These are phyloP conservation scores for Caenorhabditis macrosperma DNA, from an alignment of 2,888 invertebrate species.

Conservation along the genomic window DNA sequence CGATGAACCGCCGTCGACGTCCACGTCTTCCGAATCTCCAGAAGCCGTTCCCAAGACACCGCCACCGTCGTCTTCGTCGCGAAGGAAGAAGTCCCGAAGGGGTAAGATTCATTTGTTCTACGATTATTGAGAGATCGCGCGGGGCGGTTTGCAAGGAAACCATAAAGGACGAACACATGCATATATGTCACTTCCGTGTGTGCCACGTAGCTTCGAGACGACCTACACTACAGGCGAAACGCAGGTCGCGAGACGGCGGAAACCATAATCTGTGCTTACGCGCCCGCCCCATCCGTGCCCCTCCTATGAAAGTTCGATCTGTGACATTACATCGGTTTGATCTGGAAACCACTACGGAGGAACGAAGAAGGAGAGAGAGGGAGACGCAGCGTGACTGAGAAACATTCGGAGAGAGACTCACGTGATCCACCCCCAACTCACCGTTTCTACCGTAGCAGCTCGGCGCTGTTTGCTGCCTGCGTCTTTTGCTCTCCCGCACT, in stretches of 20 bases:
- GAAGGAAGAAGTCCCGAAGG: conserved; percentile 12
- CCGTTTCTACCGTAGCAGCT: conserved; percentile 32
- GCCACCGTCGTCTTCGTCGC: conserved; percentile 10
- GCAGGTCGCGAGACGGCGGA: neutral
- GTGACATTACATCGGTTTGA: conserved; percentile 15
- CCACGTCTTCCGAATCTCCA: conserved; percentile 43
- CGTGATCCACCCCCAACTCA: conserved; percentile 26
- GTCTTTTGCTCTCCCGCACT: conserved; percentile 36
- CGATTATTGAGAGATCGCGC: conserved; percentile 7
- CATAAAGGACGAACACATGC: too few species aligned
- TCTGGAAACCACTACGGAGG: conserved; percentile 37
- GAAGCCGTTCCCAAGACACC: conserved; percentile 16
- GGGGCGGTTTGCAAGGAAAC: too few species aligned
- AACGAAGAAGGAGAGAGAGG: conserved; percentile 22
- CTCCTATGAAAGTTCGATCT: conserved; percentile 17
- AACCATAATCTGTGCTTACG: conserved; percentile 8
- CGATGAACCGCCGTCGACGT: conserved; percentile 41
- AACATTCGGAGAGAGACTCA: conserved; percentile 21
- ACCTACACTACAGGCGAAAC: neutral
- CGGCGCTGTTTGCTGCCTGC: conserved; percentile 20
- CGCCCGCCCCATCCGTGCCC: conserved; percentile 12
- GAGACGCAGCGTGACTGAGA: conserved; percentile 7
- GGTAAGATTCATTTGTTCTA: conserved; percentile 49
- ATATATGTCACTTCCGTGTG: conserved; percentile 40
- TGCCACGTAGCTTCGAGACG: neutral